A percentile compares a stretch with the other conserved stretches of the same genome.
Evolutionary conservation across 2,888 invertebrate species (phyloP).

Genomic region (Epirrita christyi): DNA sequence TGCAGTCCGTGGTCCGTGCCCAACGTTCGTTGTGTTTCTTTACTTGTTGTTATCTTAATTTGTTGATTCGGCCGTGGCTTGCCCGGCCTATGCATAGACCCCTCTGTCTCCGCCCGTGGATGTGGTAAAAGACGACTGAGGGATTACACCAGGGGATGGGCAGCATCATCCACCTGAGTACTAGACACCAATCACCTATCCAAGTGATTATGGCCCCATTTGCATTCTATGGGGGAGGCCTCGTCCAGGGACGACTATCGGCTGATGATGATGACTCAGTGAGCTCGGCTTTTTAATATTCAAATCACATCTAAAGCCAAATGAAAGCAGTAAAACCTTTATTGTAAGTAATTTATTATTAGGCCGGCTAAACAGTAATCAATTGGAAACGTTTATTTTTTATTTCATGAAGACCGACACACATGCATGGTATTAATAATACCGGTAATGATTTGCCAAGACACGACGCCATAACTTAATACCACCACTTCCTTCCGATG

Average conservation of each 20-base stretch:
- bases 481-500: constrained; percentile 82
- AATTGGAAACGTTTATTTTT: constrained; percentile 63
- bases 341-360: constrained; percentile 62
- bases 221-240: no score
- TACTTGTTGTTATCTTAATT: no score
- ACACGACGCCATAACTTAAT: constrained; percentile 68
- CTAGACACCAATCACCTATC: no score
- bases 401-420: constrained; percentile 52
- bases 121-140: no score
- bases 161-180: no score
- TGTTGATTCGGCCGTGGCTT: no score
- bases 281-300: constrained; percentile 47
- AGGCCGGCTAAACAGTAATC: constrained; percentile 59
- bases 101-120: no score
- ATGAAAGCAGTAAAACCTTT: constrained; percentile 61
- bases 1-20: no score
- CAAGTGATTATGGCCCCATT: no score
- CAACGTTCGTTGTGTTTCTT: no score
- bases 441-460: constrained; percentile 74
- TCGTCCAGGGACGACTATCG: constrained; percentile 2
- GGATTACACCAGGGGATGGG: no score
- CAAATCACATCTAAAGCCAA: constrained; percentile 54
- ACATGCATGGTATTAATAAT: constrained; percentile 46
- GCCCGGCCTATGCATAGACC: no score
- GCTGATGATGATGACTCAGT: constrained; percentile 28